Percentiles rank a stretch among this genome's conserved stretches.
phyloP scores from a whole-genome alignment of 2,888 invertebrate genomes.

The Drosophila anomelani region DNA sequence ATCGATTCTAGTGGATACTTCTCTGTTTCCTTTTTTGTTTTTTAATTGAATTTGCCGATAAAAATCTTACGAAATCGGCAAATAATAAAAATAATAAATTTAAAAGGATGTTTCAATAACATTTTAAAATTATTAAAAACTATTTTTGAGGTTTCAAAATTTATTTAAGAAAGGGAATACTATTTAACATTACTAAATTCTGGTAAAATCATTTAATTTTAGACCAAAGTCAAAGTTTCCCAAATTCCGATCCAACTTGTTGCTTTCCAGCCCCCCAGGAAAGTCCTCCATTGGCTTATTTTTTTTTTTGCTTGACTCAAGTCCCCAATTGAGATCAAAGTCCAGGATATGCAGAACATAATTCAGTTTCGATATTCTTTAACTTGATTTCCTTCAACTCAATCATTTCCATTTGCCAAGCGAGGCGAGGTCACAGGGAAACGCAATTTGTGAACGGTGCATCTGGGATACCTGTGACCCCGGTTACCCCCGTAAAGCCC shows the following conservation, averaged over 20 bases:
- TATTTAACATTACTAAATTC: no score
- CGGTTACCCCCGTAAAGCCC: background rate
- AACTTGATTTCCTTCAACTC: slow-evolving; percentile 26
- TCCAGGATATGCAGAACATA: slow-evolving; percentile 18
- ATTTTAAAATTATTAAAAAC: no score
- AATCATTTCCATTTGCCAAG: slow-evolving; percentile 36
- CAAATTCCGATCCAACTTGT: background rate
- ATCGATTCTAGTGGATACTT: slow-evolving; percentile 3
- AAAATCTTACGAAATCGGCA: background rate
- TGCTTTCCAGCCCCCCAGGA: background rate
- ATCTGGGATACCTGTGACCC: slow-evolving; percentile 21
- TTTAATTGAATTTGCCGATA: slow-evolving; percentile 3
- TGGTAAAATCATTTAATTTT: no score
- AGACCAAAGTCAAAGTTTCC: no score
- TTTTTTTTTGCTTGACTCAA: background rate
- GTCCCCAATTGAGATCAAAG: background rate
- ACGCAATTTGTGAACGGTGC: slow-evolving; percentile 37
- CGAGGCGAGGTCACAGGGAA: slow-evolving; percentile 25
- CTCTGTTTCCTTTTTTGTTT: background rate
- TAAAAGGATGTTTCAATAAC: no score
- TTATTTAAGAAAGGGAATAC: no score
- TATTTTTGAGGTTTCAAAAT: background rate
- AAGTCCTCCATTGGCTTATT: background rate
- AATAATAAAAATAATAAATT: no score
- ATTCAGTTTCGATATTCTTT: slow-evolving; percentile 32